A percentile compares a stretch with the other conserved stretches of the same genome.
These are phyloP conservation scores for Thalassaphorura encarpata DNA, from an alignment of 1,140 invertebrate species.

Conservation along the genomic window DNA sequence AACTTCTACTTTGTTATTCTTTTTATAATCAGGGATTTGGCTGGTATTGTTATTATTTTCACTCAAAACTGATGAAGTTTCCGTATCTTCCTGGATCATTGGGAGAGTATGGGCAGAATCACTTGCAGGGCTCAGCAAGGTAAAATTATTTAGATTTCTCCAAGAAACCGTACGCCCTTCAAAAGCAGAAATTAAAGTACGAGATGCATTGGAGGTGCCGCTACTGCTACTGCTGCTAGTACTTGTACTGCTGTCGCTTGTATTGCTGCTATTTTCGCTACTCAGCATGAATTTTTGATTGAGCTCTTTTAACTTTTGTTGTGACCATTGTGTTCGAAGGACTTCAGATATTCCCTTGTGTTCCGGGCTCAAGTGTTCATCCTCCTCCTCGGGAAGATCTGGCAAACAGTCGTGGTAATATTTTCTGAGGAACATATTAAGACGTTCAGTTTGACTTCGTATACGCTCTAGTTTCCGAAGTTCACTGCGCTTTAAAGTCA, in stretches of 20 bases:
- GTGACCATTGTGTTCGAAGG: neutral
- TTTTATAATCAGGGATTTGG: neutral
- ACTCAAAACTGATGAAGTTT: neutral
- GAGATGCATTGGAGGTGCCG: too few relatives aligned
- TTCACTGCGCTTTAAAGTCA: conserved; percentile 28
- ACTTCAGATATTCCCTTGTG: conserved; percentile 18
- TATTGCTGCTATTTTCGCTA: too few relatives aligned
- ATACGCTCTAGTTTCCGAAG: conserved; percentile 25
- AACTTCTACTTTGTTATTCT: neutral
- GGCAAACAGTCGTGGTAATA: conserved; percentile 31
- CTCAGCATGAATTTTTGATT: neutral
- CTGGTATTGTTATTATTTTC: neutral
- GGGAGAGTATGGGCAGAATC: neutral
- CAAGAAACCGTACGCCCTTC: too few relatives aligned
- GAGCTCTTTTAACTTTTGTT: neutral
- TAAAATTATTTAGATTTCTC: too few relatives aligned
- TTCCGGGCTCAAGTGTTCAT: conserved; percentile 24
- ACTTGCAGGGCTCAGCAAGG: too few relatives aligned
- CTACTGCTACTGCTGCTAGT: too few relatives aligned
- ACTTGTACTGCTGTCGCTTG: too few relatives aligned
- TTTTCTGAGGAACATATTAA: conserved; percentile 27
- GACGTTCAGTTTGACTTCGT: conserved; percentile 17
- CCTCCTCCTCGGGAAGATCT: conserved; percentile 28
- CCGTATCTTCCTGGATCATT: neutral
- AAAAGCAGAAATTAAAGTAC: too few relatives aligned